Conservation (phyloP, 2,888 invertebrate species). For the Nemurella pictetii region DNA sequence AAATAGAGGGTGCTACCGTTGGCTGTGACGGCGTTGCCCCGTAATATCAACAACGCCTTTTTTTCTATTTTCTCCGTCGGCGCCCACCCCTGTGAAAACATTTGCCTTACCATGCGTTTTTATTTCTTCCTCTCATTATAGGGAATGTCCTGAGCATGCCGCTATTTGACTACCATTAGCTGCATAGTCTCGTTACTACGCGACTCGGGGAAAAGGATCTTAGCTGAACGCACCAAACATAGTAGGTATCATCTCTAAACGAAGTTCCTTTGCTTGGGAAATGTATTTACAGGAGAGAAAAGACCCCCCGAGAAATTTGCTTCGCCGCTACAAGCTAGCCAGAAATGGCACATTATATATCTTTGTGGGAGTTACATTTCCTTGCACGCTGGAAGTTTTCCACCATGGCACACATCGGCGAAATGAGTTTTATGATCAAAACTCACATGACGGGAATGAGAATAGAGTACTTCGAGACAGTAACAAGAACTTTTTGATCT, state of each 20-base stretch:
- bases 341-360: not conserved
- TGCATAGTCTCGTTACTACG: not conserved
- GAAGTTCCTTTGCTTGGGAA: not conserved
- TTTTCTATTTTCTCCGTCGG: not conserved
- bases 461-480: not conserved
- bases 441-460: no score
- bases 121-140: not conserved
- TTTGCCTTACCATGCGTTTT: not conserved
- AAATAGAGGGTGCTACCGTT: not conserved
- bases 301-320: not conserved
- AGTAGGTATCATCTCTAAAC: not conserved
- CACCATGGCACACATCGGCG: not conserved
- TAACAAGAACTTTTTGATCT: not conserved
- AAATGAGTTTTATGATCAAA: no score
- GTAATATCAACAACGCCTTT: not conserved
- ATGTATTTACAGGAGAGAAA: not conserved
- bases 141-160: conserved; percentile 18
- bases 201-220: not conserved
- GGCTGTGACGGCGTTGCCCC: not conserved
- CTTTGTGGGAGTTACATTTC: not conserved
- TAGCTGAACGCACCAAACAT: not conserved
- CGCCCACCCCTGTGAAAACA: not conserved
- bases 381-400: not conserved
- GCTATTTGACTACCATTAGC: conserved; percentile 15
- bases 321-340: not conserved